Percentiles rank a stretch among this genome's conserved stretches.
These are phyloP conservation scores for Rallus crepitans DNA, from an alignment of 2,797 vertebrate genomes.

Conservation along the genomic window DNA sequence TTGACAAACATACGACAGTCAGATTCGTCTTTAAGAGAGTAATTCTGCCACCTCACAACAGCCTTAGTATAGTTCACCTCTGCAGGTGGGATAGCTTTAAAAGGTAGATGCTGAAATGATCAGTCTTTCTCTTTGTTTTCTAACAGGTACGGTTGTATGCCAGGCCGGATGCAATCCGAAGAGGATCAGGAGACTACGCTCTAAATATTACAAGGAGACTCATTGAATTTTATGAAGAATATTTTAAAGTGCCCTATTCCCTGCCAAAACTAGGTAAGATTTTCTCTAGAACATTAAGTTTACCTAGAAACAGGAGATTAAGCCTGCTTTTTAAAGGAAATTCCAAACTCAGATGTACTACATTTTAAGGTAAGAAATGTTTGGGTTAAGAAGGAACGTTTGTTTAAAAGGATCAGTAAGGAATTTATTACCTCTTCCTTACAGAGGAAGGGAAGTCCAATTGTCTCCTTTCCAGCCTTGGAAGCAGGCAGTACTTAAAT, in stretches of 20 bases:
- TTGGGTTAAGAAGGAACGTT: not conserved
- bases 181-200: constrained; percentile 91
- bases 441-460: not conserved
- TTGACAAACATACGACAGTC: not conserved
- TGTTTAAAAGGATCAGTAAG: not conserved
- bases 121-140: constrained; percentile 50
- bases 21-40: not conserved
- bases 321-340: not conserved
- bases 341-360: not conserved
- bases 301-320: not conserved
- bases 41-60: not conserved
- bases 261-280: constrained; percentile 92
- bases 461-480: not conserved
- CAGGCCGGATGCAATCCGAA: constrained; percentile 89
- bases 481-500: not conserved
- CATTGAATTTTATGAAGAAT: constrained; percentile 94
- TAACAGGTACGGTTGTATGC: constrained; percentile 90
- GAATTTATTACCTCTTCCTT: not conserved
- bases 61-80: not conserved
- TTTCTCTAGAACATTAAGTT: constrained; percentile 8
- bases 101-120: constrained; percentile 54
- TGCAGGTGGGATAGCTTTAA: not conserved
- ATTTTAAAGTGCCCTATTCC: constrained; percentile 93
- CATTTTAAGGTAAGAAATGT: not conserved
- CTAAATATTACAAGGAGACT: constrained; percentile 92